phyloP scores from a whole-genome alignment of 2,113 vertebrate genomes.

The Laticauda colubrina region DNA sequence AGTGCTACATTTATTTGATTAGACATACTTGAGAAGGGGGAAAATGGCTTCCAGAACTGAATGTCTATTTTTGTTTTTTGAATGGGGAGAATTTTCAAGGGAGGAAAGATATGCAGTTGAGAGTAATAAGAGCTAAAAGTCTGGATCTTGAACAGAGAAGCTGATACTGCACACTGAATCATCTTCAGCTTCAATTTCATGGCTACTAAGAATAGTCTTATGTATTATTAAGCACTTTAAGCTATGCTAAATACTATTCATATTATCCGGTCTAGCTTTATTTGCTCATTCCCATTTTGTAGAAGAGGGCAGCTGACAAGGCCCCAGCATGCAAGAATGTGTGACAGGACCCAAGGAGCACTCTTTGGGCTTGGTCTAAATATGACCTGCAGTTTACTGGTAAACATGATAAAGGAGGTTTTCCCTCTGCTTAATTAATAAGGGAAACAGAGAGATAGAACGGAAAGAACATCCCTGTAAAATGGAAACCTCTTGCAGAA shows the following conservation, averaged over 20 bases:
- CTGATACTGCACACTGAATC: not conserved
- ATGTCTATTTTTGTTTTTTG: not conserved
- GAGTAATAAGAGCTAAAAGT: not conserved
- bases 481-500: not conserved
- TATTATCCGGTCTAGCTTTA: not conserved
- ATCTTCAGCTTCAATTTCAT: not conserved
- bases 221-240: slow-evolving; percentile 1
- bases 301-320: not conserved
- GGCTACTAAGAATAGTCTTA: not conserved
- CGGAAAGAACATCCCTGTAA: not conserved
- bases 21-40: not conserved
- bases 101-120: not conserved
- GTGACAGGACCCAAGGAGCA: not conserved
- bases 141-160: not conserved
- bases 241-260: not conserved
- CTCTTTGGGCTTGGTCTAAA: not conserved
- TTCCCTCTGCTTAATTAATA: not conserved
- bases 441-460: not conserved
- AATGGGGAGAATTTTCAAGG: not conserved
- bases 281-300: not conserved
- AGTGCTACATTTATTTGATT: not conserved
- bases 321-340: not conserved
- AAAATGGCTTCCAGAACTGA: not conserved
- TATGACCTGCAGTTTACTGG: not conserved
- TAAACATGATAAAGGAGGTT: too few species aligned